phyloP scores from a whole-genome alignment of 2,888 invertebrate species.

The Lasioglossum pauxillum region DNA sequence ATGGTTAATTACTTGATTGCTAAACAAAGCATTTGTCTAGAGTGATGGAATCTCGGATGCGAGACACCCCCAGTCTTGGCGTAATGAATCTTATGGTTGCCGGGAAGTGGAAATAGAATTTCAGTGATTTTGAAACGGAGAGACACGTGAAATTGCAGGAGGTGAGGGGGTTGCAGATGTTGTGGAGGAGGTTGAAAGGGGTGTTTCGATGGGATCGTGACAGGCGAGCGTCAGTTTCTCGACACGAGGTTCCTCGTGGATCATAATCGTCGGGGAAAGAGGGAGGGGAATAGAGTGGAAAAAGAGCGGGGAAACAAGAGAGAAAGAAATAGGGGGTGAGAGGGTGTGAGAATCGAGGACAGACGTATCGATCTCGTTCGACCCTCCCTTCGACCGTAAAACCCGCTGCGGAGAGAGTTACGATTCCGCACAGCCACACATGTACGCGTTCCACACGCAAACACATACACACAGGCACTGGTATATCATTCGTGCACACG shows the following conservation, averaged over 20 bases:
- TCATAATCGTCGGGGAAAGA: constrained; percentile 35
- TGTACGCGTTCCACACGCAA: constrained; percentile 4
- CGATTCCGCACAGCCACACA: constrained; percentile 43
- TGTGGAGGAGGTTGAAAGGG: not conserved
- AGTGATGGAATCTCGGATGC: not conserved
- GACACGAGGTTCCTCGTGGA: constrained; percentile 14
- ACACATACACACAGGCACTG: constrained; percentile 23
- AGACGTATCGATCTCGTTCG: constrained; percentile 67
- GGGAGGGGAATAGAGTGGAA: not conserved
- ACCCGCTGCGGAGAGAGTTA: constrained; percentile 53
- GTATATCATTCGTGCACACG: constrained; percentile 7
- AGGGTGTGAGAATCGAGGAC: constrained; percentile 25
- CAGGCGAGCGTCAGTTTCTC: constrained; percentile 18
- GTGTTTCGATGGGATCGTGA: constrained; percentile 7
- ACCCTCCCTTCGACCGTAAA: constrained; percentile 59
- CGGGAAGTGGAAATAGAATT: constrained; percentile 7
- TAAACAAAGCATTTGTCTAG: not conserved
- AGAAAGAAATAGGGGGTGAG: constrained; percentile 9
- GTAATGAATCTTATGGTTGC: not conserved
- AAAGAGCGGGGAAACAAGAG: constrained; percentile 23
- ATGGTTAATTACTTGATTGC: not conserved
- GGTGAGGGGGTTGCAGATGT: not conserved
- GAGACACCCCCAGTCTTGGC: too few species aligned
- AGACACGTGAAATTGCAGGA: not conserved
- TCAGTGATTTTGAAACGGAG: not conserved